These are phyloP conservation scores for Spisula solida DNA, from an alignment of 2,888 invertebrate species.

Conservation along the genomic window DNA sequence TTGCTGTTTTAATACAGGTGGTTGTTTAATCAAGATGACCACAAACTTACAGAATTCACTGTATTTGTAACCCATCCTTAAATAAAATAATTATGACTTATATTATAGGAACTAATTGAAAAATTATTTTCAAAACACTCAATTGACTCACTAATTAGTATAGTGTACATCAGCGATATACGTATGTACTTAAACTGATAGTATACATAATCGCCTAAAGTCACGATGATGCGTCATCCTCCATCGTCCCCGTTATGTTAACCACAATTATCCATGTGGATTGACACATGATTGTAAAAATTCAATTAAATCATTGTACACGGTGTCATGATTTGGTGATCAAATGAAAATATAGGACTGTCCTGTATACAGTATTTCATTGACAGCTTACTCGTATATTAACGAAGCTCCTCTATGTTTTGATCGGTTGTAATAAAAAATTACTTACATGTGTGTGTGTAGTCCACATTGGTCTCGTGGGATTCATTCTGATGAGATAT, in stretches of 20 bases:
- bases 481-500: background rate
- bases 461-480: background rate
- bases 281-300: slow-evolving; percentile 30
- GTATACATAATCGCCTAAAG: background rate
- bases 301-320: slow-evolving; percentile 19
- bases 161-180: background rate
- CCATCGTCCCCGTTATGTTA: background rate
- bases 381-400: background rate
- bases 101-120: background rate
- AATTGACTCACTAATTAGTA: background rate
- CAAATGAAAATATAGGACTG: background rate
- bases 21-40: too few relatives aligned
- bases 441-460: background rate
- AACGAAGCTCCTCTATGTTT: background rate
- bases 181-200: background rate
- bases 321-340: background rate
- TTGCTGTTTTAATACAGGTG: too few relatives aligned
- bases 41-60: too few relatives aligned
- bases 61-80: too few relatives aligned
- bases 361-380: background rate
- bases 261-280: slow-evolving; percentile 7
- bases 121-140: background rate
- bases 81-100: background rate
- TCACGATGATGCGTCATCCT: slow-evolving; percentile 7
- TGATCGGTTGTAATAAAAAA: background rate